These are phyloP conservation scores for Cataglyphis hispanica DNA, from an alignment of 1,140 invertebrate genomes.

Conservation along the genomic window DNA sequence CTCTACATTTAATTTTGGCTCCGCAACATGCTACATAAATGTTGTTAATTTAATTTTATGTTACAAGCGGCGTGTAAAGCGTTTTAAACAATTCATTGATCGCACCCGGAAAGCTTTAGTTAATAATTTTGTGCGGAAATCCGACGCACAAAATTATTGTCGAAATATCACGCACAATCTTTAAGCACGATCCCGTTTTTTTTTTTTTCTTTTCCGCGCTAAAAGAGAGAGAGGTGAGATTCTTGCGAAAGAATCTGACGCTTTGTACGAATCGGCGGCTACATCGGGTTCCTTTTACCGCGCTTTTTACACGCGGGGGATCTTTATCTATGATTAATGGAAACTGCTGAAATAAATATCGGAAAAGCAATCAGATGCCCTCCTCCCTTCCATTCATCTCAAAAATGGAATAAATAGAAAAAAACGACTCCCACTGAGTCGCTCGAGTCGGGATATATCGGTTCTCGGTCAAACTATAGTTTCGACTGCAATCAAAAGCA, in stretches of 20 bases:
- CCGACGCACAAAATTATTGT: background rate
- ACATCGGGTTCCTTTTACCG: conserved; percentile 53
- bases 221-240: conserved; percentile 27
- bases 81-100: conserved; percentile 46
- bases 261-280: conserved; percentile 39
- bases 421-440: conserved; percentile 34
- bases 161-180: conserved; percentile 34
- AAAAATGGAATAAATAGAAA: conserved; percentile 68
- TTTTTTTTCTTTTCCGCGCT: background rate
- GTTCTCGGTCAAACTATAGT: conserved; percentile 60
- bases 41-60: conserved; percentile 56
- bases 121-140: background rate
- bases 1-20: conserved; percentile 37
- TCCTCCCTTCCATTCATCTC: background rate
- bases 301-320: conserved; percentile 26
- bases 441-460: conserved; percentile 67
- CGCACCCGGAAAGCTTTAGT: background rate
- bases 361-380: conserved; percentile 70
- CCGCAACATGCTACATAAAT: conserved; percentile 35
- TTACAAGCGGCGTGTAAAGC: conserved; percentile 7
- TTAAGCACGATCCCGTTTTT: background rate
- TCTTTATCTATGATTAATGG: conserved; percentile 69
- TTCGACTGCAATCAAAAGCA: conserved; percentile 46
- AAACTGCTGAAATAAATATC: conserved; percentile 71
- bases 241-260: conserved; percentile 35